These are phyloP conservation scores for Gymnorhina tibicen DNA, from an alignment of 2,113 vertebrate genomes.

Conservation along the genomic window DNA sequence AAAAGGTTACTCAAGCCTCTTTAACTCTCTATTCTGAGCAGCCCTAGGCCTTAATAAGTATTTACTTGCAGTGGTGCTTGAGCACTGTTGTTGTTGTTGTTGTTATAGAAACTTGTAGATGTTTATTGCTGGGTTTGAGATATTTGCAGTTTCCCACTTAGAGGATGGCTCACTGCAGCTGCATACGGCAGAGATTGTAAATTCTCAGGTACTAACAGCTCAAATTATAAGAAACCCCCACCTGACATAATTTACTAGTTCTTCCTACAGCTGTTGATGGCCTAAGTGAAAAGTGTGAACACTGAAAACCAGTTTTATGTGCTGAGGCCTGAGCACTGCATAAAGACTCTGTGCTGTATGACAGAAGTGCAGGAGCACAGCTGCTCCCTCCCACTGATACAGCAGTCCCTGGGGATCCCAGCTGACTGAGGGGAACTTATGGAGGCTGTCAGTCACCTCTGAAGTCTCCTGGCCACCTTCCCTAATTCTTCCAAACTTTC, in stretches of 20 bases:
- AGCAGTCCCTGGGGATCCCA: neutral
- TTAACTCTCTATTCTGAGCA: neutral
- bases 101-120: slow-evolving; percentile 5
- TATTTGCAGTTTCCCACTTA: neutral
- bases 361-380: neutral
- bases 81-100: neutral
- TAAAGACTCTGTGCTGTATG: neutral
- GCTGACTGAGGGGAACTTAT: neutral
- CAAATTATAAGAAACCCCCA: neutral
- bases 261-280: neutral
- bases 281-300: neutral
- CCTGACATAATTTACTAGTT: neutral
- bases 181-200: neutral
- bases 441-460: neutral
- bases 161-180: neutral
- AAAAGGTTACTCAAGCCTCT: neutral
- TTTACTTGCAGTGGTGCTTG: neutral
- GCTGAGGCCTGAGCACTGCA: neutral
- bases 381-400: neutral
- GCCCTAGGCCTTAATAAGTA: neutral
- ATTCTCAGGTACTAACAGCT: neutral
- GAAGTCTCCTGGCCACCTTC: neutral
- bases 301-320: neutral
- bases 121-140: neutral
- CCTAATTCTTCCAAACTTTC: neutral